Evolutionary conservation across 2,888 invertebrate genomes (phyloP), one percentile per base, ranked within the genome.

Genomic region (Shargacucullia verbasci): DNA sequence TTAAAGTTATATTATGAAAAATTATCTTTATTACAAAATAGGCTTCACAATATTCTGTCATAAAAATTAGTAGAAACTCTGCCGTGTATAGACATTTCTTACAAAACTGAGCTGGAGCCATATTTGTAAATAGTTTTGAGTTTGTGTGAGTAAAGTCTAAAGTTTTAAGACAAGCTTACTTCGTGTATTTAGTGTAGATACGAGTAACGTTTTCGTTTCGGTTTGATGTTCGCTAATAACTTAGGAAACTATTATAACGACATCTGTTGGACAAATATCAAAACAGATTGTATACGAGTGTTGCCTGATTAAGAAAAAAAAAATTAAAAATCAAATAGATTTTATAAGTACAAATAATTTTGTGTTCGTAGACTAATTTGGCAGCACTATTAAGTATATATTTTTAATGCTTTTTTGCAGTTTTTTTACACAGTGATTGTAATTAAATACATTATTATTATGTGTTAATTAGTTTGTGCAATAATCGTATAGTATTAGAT

Each of bases 181-280:
- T 78, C 68, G 60, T 70, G 70, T 69, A 66, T 40, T 58, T 77
- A 78, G 67, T 66, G 41, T 78, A 72, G 60, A 55, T 72, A 71
- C 29, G 41, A 70, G 53, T 74, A 69, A 70, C 59, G 33, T 54
- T 70, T 73, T 70, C 33, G 38, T 76, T 78, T 76, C 76, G 78
- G 77, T 78, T 77, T 76, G 77, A 78, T 76, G 77, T 78, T 77
- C 76, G 60, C 78, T 78, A 77, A 76, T 76, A 70, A 66, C 59
- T 65, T 75, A 73, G 59, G 63, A 56, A 71, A 57, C 43, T 59
- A 64, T 46, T 48, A 67, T 74, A 70, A 58, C 62, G 67, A 60
- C 64, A 72, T 68, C 69, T 77, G 46, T 56, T 55, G 41, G 62
- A 61, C 49, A 74, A 76, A 70, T 76, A 72, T 72, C 67, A 74